Base-by-base conservation (phyloP, 2,888 invertebrate species). In the Cosmia trapezina region DNA sequence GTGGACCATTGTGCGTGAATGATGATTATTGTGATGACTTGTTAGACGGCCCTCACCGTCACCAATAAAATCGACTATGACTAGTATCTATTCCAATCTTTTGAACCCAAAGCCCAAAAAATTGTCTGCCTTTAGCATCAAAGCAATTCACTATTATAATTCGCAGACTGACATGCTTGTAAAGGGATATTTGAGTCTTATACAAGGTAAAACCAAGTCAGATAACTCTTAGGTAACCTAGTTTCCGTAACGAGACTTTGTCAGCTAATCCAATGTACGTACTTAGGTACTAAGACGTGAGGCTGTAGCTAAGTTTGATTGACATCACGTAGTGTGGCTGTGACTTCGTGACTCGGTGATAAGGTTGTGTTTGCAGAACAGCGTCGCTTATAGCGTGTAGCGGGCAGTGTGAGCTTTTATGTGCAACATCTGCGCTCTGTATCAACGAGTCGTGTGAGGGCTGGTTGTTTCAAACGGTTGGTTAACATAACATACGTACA, bases 271-370 rank as follows among this genome's bases (percentile, higher is more conserved):
- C n/a, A 51, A 62, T 51, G 56, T 45, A 49, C 22, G 22, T 28
- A 43, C 65, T 8, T 37, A 33, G 12, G 17, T 59, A 22, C 41
- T 37, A 4, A 53, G 47, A 76, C 37, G 45, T 47, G 59, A 37
- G 17, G 9, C 37, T 14, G 37, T 14, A 33, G 28, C 51, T 22
- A 19, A 33, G 22, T 60, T 69, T 77, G 53, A 69, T 74, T 77
- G 59, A 77, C 59, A 59, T 43, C 19, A n/a, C 66, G 33, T 11
- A 47, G 45, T 47, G 45, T 76, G 56, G 19, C 19, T 76, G 7
- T n/a, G 45, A 76, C 11, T 74, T 65, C 45, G 3, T 59, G 14
- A 1, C 28, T 49, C 12, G 22, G 5, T 22, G 43, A 41, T 45
- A n/a, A 45, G 28, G 37, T 8, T 22, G 45, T 47, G 47, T 37